Percentiles rank a stretch among this genome's conserved stretches.
Evolutionary conservation across 2,797 vertebrate genomes (phyloP).

Genomic region (Rhynchonycteris naso): DNA sequence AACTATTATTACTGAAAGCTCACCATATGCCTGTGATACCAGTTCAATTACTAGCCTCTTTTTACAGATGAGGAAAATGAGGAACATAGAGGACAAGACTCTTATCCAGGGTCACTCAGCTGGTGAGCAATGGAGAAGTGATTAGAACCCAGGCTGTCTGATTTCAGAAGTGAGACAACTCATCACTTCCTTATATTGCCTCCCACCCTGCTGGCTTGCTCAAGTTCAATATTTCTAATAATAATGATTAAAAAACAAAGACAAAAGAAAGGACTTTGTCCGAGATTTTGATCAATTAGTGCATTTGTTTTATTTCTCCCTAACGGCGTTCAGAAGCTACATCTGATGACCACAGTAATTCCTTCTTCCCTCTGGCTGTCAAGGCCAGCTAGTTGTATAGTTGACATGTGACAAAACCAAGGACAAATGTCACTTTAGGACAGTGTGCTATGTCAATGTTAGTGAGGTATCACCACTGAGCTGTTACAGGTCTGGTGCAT

Average conservation of each 20-base stretch:
- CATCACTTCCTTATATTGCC: not conserved
- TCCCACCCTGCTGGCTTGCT: not conserved
- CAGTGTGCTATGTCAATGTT: not conserved
- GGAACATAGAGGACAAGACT: not conserved
- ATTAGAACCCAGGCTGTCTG: not conserved
- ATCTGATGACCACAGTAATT: not conserved
- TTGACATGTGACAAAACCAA: not conserved
- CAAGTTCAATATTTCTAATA: not conserved
- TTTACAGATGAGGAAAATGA: not conserved
- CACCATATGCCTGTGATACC: not conserved
- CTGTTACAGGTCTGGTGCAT: rapidly evolving
- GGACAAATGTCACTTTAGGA: not conserved
- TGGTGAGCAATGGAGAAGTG: too few relatives aligned
- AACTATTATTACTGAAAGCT: too few relatives aligned
- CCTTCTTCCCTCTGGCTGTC: not conserved
- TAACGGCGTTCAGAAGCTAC: not conserved
- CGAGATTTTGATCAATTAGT: not conserved
- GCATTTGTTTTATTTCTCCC: not conserved
- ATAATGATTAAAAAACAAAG: not conserved
- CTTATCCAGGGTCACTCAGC: not conserved
- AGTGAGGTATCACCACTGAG: not conserved
- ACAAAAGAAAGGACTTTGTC: not conserved
- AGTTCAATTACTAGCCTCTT: not conserved
- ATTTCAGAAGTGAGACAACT: not conserved
- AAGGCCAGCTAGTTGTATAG: not conserved